Evolutionary conservation across 1,140 invertebrate genomes (phyloP), one percentile per base, ranked within the genome.

Genomic region (Gyrodactylus salaris): DNA sequence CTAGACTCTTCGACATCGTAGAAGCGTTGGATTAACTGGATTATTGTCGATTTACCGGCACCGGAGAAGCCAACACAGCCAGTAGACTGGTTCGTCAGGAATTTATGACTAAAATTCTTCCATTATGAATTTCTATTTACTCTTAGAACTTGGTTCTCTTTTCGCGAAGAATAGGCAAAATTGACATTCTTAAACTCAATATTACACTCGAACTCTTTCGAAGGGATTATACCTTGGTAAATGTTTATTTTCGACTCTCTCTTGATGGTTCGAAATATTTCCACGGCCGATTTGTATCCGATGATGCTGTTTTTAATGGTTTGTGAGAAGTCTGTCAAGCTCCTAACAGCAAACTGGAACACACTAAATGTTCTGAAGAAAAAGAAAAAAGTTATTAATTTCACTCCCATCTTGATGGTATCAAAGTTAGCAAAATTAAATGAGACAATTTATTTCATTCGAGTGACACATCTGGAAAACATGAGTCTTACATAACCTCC

Each of bases 31-130:
- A 95, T 78, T 26, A 95, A 81, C 1, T 85, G 84, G 22, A 87
- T 89, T 25, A 93, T 85, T 0, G 91, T 93, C 0, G 89, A 91
- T 83, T 95, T 94, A 20, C 90, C 82, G 80, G 88, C 91, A 0
- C 89, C 89, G 69, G 87, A 89, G 0, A 85, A 81, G 0, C 90
- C 89, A 0, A 92, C 88, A 23, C 93, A 78, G 0, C 89, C 90
- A 0, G 89, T 80, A 2, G 87, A 89, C 78, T 88, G 84, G 0
- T 88, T 88, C 20, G 82, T 78, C 68, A 83, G 74, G 2, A 80
- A 77, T 20, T 71, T 70, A 21, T 80, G 70, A 25, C 74, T 76
- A 20, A 81, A 70, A 25, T 77, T 78, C 54, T 77, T 76, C 68
- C 81, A 75, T 16, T 54, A 16, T 16, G 34, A 54, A 16, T 16